Evolutionary conservation across 2,888 invertebrate species (phyloP).

Genomic region (Galerucella pusilla): DNA sequence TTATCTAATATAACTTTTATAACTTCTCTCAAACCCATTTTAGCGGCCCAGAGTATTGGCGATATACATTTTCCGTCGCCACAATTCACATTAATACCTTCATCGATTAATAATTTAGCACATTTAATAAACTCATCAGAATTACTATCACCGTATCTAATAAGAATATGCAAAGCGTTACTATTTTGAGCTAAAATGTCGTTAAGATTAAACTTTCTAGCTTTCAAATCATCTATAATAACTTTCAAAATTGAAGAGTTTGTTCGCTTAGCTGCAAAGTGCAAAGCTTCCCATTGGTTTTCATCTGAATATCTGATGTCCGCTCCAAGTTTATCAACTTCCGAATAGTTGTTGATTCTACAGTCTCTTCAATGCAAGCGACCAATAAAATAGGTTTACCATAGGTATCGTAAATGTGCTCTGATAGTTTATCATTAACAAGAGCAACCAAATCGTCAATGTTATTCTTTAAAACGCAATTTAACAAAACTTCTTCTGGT

Average conservation of each 20-base stretch:
- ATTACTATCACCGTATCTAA: slow-evolving; percentile 60
- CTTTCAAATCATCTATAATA: slow-evolving; percentile 64
- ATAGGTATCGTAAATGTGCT: slow-evolving; percentile 69
- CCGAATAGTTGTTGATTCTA: slow-evolving; percentile 69
- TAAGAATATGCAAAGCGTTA: slow-evolving; percentile 59
- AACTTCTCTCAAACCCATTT: slow-evolving; percentile 68
- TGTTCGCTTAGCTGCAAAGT: slow-evolving; percentile 72
- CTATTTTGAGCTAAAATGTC: slow-evolving; percentile 49
- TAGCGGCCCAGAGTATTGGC: slow-evolving; percentile 71
- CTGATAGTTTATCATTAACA: slow-evolving; percentile 68
- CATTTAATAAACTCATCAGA: slow-evolving; percentile 58
- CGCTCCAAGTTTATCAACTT: slow-evolving; percentile 72
- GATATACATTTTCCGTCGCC: slow-evolving; percentile 45
- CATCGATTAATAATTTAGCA: slow-evolving; percentile 51
- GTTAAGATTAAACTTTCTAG: slow-evolving; percentile 49
- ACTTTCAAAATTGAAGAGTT: slow-evolving; percentile 63
- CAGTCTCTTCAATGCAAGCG: slow-evolving; percentile 70
- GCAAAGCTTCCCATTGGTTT: slow-evolving; percentile 72
- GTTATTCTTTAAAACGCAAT: slow-evolving; percentile 69
- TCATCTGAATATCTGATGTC: slow-evolving; percentile 69
- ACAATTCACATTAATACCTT: slow-evolving; percentile 54
- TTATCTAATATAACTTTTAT: slow-evolving; percentile 68
- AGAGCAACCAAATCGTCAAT: slow-evolving; percentile 68
- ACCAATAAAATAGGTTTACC: slow-evolving; percentile 66
- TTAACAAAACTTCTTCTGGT: slow-evolving; percentile 63